Evolutionary conservation across 2,888 invertebrate genomes (phyloP).

Genomic region (Lithophane socia): DNA sequence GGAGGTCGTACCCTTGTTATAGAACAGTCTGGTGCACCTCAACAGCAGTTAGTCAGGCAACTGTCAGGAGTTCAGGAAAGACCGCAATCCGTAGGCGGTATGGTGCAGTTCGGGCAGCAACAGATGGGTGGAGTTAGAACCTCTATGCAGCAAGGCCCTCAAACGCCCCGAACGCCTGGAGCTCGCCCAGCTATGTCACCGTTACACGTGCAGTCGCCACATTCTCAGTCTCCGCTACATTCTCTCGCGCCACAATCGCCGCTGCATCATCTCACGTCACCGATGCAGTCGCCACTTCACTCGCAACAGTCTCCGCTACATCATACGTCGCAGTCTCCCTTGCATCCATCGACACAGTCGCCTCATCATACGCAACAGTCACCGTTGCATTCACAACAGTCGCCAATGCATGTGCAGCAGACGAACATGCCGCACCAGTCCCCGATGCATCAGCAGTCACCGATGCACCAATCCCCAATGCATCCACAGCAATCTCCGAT

Average conservation of each 20-base stretch:
- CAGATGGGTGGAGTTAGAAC: conserved; percentile 68
- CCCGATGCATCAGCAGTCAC: conserved; percentile 83
- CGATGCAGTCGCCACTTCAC: conserved; percentile 85
- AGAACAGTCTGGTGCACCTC: conserved; percentile 82
- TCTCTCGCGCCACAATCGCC: conserved; percentile 79
- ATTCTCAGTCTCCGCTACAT: conserved; percentile 80
- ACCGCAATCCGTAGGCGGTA: conserved; percentile 78
- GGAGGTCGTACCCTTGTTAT: conserved; percentile 85
- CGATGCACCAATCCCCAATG: conserved; percentile 80
- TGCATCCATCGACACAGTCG: conserved; percentile 83
- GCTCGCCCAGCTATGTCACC: conserved; percentile 85
- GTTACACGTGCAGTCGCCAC: conserved; percentile 84
- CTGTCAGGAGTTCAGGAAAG: conserved; percentile 79
- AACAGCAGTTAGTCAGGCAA: conserved; percentile 83
- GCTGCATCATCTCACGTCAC: conserved; percentile 78
- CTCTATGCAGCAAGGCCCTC: conserved; percentile 69
- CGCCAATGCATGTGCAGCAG: conserved; percentile 83
- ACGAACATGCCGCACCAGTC: conserved; percentile 76
- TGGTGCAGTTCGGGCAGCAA: conserved; percentile 84
- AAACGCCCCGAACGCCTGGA: conserved; percentile 75
- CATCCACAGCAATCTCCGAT: conserved; percentile 81
- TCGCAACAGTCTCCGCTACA: conserved; percentile 85
- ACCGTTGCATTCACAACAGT: conserved; percentile 83
- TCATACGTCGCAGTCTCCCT: conserved; percentile 82
- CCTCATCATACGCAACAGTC: conserved; percentile 84